Percentiles rank a stretch among this genome's conserved stretches.
phyloP scores from a whole-genome alignment of 2,888 invertebrate genomes.

The Diarsia brunnea region DNA sequence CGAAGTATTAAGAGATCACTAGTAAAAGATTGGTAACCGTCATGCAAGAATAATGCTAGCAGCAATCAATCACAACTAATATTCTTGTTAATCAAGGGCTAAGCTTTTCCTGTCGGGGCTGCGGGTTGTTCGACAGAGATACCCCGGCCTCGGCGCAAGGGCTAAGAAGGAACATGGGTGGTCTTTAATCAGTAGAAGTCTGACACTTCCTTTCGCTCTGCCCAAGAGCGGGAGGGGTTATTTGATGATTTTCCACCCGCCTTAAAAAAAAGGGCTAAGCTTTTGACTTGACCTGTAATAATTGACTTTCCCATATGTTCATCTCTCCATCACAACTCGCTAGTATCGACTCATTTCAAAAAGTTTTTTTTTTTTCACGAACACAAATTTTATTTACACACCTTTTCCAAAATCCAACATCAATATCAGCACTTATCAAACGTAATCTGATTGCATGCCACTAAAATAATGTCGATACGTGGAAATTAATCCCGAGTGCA shows the following conservation, averaged over 20 bases:
- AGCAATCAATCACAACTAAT: neutral
- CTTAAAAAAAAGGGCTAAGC: neutral
- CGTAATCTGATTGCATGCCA: slow-evolving; percentile 18
- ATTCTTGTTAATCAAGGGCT: neutral
- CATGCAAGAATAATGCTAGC: neutral
- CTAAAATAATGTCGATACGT: slow-evolving; percentile 29
- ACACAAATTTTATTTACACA: neutral
- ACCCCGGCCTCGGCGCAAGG: no score
- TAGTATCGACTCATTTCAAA: neutral
- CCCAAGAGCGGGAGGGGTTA: no score
- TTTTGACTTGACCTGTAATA: neutral
- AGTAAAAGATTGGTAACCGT: neutral
- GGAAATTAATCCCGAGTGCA: slow-evolving; percentile 37
- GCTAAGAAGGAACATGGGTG: no score
- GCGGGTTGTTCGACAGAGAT: no score
- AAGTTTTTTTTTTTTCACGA: neutral
- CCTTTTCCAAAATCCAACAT: neutral
- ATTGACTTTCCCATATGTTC: no score
- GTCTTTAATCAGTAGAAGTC: no score
- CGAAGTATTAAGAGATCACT: neutral
- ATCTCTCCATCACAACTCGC: neutral
- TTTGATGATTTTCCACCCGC: no score
- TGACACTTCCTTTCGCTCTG: no score
- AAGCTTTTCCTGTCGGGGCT: no score
- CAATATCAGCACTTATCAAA: slow-evolving; percentile 23